Percentiles rank a stretch among this genome's conserved stretches.
Evolutionary conservation across 2,113 vertebrate species (phyloP).

Genomic region (Dendropsophus ebraccatus): DNA sequence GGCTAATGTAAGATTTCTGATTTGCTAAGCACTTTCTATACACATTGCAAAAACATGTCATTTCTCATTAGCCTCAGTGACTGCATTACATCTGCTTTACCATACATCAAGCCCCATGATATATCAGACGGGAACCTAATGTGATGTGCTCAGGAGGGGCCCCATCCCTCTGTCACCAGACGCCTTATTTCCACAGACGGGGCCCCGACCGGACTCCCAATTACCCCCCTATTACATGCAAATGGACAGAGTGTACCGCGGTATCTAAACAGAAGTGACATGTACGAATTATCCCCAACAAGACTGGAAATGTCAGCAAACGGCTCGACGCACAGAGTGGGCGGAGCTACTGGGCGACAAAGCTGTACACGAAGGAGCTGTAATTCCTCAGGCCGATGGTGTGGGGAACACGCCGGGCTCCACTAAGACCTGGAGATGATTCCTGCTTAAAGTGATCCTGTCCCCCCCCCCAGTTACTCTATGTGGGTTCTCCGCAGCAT

Average conservation of each 20-base stretch:
- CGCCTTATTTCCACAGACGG: constrained; percentile 21
- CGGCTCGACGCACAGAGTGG: too few relatives aligned
- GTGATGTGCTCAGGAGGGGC: constrained; percentile 55
- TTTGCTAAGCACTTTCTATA: constrained; percentile 59
- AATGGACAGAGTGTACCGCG: neutral
- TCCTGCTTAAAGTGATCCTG: too few relatives aligned
- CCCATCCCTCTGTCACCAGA: constrained; percentile 42
- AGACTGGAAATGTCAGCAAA: constrained; percentile 3
- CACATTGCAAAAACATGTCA: constrained; percentile 60
- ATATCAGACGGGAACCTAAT: constrained; percentile 57
- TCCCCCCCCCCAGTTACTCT: too few relatives aligned
- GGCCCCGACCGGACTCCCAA: neutral
- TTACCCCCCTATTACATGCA: constrained; percentile 36
- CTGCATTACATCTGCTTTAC: constrained; percentile 57
- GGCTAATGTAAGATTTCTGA: constrained; percentile 60
- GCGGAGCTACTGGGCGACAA: neutral
- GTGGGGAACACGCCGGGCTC: too few relatives aligned
- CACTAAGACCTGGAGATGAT: too few relatives aligned
- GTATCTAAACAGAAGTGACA: constrained; percentile 22
- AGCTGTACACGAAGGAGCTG: neutral
- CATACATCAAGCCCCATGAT: constrained; percentile 58
- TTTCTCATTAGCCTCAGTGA: constrained; percentile 58
- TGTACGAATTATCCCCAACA: neutral
- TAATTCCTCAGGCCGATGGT: too few relatives aligned
- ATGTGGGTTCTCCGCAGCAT: too few relatives aligned